These are phyloP conservation scores for Eptatretus burgeri DNA, from an alignment of 2,113 vertebrate genomes.

Conservation along the genomic window DNA sequence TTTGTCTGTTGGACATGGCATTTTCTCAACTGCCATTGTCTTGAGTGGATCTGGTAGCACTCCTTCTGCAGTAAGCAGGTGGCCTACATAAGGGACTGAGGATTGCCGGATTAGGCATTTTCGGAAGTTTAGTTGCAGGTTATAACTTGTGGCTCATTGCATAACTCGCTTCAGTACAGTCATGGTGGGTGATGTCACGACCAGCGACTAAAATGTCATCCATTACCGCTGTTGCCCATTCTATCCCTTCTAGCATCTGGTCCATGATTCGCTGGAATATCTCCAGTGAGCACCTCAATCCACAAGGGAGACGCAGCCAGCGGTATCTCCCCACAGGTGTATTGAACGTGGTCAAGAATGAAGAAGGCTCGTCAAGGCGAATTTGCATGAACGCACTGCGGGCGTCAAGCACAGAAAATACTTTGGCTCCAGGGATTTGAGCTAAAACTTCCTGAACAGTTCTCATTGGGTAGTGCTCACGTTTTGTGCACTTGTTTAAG, in stretches of 20 bases:
- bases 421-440: background rate
- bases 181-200: background rate
- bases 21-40: background rate
- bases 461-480: background rate
- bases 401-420: conserved; percentile 4
- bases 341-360: background rate
- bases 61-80: background rate
- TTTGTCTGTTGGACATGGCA: background rate
- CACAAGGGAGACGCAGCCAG: conserved; percentile 2
- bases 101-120: background rate
- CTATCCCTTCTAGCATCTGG: background rate
- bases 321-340: conserved; percentile 1
- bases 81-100: background rate
- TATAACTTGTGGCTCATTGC: background rate
- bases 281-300: background rate
- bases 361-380: background rate
- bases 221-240: conserved; percentile 4
- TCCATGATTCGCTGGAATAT: background rate
- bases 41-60: background rate
- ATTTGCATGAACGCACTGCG: background rate
- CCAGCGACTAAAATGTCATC: conserved; percentile 2
- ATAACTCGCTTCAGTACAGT: conserved; percentile 1
- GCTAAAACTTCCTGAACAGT: conserved; percentile 3
- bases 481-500: conserved; percentile 4
- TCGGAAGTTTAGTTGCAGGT: conserved; percentile 1